These are phyloP conservation scores for Balearica regulorum DNA, from an alignment of 2,797 vertebrate genomes.

Conservation along the genomic window DNA sequence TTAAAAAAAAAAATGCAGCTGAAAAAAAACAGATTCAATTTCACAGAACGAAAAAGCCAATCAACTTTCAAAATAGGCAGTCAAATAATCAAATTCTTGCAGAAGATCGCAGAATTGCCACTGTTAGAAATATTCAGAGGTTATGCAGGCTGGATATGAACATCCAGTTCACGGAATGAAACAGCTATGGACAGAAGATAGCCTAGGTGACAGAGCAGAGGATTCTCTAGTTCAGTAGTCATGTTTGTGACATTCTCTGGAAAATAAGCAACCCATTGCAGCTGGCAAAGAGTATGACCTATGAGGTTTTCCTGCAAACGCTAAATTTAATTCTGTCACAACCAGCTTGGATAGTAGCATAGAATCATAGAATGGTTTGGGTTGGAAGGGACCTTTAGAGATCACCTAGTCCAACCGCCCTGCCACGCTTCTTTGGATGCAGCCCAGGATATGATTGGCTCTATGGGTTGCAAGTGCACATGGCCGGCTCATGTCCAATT, in stretches of 20 bases:
- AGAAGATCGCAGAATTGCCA: not conserved
- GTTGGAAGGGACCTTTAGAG: too few species aligned
- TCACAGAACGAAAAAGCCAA: not conserved
- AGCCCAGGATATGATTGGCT: too few species aligned
- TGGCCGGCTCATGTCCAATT: too few species aligned
- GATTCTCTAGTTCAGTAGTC: not conserved
- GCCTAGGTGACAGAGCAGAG: not conserved
- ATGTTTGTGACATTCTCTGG: not conserved
- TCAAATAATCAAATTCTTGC: not conserved
- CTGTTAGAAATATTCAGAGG: not conserved
- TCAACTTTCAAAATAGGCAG: not conserved
- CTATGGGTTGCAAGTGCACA: too few species aligned
- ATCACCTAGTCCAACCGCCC: too few species aligned
- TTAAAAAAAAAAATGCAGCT: not conserved
- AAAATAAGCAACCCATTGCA: not conserved
- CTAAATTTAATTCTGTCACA: not conserved
- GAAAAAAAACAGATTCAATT: not conserved
- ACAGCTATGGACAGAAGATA: not conserved
- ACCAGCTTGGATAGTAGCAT: not conserved
- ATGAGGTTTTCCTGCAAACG: not conserved
- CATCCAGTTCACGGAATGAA: not conserved
- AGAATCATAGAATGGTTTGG: too few species aligned
- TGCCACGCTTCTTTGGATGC: too few species aligned
- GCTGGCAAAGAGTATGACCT: not conserved
- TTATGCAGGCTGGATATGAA: not conserved